Conservation (phyloP, 1,140 invertebrate species). For the Delia radicum region DNA sequence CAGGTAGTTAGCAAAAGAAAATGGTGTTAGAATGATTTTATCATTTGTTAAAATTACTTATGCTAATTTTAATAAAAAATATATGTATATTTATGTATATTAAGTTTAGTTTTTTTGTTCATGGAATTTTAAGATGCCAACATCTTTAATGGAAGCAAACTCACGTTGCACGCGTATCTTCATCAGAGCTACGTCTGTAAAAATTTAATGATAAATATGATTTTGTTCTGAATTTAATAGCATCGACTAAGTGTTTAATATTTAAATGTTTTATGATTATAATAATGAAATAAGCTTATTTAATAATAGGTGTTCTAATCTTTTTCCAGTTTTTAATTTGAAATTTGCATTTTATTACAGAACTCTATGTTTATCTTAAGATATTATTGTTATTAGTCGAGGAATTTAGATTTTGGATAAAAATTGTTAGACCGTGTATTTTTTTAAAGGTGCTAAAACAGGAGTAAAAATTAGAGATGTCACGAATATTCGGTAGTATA, state of each 20-base stretch:
- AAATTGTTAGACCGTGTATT: too few relatives aligned
- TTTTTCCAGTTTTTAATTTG: too few relatives aligned
- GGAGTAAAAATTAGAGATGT: too few relatives aligned
- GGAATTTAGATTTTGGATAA: too few relatives aligned
- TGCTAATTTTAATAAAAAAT: slow-evolving; percentile 7
- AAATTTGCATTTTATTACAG: too few relatives aligned
- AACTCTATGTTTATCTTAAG: too few relatives aligned
- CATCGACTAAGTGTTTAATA: neutral
- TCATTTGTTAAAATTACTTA: neutral
- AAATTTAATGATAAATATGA: neutral
- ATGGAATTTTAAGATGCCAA: slow-evolving; percentile 25
- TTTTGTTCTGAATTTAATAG: neutral
- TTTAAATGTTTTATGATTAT: neutral
- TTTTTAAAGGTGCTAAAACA: too few relatives aligned
- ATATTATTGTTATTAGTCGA: too few relatives aligned
- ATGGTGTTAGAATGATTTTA: too few relatives aligned
- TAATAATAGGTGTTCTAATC: too few relatives aligned
- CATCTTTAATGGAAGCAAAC: slow-evolving; percentile 31
- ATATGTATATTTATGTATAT: neutral
- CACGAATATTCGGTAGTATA: too few relatives aligned
- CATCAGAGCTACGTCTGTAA: slow-evolving; percentile 51
- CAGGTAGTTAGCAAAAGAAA: too few relatives aligned
- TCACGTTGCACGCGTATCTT: slow-evolving; percentile 52
- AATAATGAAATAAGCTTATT: neutral
- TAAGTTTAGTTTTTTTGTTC: neutral